Evolutionary conservation across 2,888 invertebrate species (phyloP).

Genomic region (Aradus depressus): DNA sequence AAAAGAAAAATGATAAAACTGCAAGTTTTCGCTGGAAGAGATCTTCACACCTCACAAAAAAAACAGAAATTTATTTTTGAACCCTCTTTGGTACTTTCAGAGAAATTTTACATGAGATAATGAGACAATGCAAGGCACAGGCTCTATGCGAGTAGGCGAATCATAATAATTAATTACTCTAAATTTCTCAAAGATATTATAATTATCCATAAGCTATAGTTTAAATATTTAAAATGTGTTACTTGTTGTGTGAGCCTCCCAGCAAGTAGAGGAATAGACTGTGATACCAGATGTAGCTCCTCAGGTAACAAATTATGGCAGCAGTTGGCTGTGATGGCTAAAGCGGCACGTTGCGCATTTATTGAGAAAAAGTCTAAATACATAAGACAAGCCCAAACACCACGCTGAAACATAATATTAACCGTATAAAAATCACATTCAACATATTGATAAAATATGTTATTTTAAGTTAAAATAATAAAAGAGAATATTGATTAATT

Average conservation of each 20-base stretch:
- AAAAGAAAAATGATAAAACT: too few species aligned
- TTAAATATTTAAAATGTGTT: slow-evolving; percentile 29
- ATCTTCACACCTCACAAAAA: too few species aligned
- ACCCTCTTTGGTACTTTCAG: too few species aligned
- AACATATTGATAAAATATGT: background rate
- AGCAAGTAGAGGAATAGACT: slow-evolving; percentile 76
- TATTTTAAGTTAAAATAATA: slow-evolving; percentile 1
- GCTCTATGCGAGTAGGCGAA: too few species aligned
- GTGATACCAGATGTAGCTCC: slow-evolving; percentile 86
- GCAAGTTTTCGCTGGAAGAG: too few species aligned
- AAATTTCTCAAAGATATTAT: too few species aligned
- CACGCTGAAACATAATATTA: slow-evolving; percentile 51
- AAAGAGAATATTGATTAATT: slow-evolving; percentile 2
- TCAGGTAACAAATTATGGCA: slow-evolving; percentile 87
- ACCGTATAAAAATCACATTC: background rate
- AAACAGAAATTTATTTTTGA: too few species aligned
- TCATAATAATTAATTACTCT: too few species aligned
- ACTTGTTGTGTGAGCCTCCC: slow-evolving; percentile 45
- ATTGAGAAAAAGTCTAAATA: slow-evolving; percentile 98
- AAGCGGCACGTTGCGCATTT: slow-evolving; percentile 90
- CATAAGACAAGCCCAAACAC: slow-evolving; percentile 90
- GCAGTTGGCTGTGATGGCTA: slow-evolving; percentile 95
- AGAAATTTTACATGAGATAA: too few species aligned
- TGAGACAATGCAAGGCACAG: too few species aligned
- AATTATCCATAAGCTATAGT: too few species aligned